Conservation (phyloP, 23 tunicate genomes). For the Halocynthia aurantium region DNA sequence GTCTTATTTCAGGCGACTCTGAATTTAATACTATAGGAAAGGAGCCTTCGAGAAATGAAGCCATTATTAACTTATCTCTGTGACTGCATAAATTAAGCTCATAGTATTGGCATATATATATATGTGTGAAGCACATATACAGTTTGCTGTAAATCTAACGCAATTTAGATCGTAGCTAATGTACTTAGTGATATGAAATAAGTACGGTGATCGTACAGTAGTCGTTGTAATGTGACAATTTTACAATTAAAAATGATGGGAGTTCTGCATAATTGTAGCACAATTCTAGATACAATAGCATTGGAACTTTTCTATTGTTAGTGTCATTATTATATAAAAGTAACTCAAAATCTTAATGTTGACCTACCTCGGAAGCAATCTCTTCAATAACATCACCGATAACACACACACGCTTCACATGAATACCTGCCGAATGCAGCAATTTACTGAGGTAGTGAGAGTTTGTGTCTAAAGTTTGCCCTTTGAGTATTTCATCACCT, state of each 20-base stretch:
- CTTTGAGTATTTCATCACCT: constrained; percentile 98
- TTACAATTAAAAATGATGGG: not conserved
- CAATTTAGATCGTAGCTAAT: too few species aligned
- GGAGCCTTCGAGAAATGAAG: too few species aligned
- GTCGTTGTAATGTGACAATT: too few species aligned
- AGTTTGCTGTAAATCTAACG: too few species aligned
- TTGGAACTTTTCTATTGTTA: not conserved
- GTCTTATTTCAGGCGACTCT: too few species aligned
- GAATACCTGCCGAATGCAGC: constrained; percentile 42
- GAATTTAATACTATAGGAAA: too few species aligned
- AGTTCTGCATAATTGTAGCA: not conserved
- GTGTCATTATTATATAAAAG: not conserved
- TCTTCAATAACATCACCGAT: constrained; percentile 68
- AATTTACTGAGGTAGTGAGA: constrained; percentile 34
- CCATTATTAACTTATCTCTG: too few species aligned
- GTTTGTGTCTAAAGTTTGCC: constrained; percentile 87
- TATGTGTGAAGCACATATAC: too few species aligned
- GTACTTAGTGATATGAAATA: too few species aligned
- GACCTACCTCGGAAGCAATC: constrained; percentile 62
- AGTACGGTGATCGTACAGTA: too few species aligned
- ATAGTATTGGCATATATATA: too few species aligned
- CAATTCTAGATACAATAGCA: not conserved
- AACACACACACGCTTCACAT: constrained; percentile 53
- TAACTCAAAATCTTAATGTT: not conserved
- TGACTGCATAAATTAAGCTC: too few species aligned